Base-by-base conservation (phyloP, 2,113 vertebrate genomes). In the Poeciliopsis occidentalis region DNA sequence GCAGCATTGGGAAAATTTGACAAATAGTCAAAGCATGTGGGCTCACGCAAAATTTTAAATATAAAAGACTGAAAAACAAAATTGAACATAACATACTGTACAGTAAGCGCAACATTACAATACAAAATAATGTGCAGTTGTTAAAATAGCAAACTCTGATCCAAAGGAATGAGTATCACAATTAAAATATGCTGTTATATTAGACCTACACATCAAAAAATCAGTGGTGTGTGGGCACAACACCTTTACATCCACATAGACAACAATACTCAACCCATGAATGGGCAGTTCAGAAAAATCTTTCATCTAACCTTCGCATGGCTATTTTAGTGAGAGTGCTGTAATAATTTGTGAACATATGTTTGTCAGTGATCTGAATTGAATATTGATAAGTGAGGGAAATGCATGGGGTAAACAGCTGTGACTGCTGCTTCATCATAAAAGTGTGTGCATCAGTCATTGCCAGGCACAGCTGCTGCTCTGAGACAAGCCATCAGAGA, bases 391-490 rank as follows among this genome's bases (percentile, higher is more conserved):
- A 90, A 82, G 88, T 89, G 90, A 92, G 37, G 80, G 80, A 27
- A 76, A 84, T 69, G 67, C 72, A 74, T 30, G 32, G 75, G 79
- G 77, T 88, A 92, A 91, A 92, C 89, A 90, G 84, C 84, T 91
- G 89, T 90, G 90, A 88, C 86, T 79, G 79, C 75, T 91, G 83
- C 90, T 92, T 91, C 78, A 89, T 91, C 91, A 88, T 85, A 80
- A 71, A 89, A 87, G 72, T 78, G 60, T 79, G 86, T 73, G 73
- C 88, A 92, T 94, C 85, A 88, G 80, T 93, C 91, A 93, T 93
- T 93, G 93, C 87, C 85, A 86, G 73, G 67, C 78, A 80, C 93
- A 94, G 93, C 90, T 93, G 91, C 88, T 92, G 77, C 75, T 84
- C 68, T 17, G 67, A 89, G 76, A 85, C 34, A 64, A 89, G 82